phyloP scores from a whole-genome alignment of 37 sponge, comb jelly and placozoan species.

The Axinella damicornis region DNA sequence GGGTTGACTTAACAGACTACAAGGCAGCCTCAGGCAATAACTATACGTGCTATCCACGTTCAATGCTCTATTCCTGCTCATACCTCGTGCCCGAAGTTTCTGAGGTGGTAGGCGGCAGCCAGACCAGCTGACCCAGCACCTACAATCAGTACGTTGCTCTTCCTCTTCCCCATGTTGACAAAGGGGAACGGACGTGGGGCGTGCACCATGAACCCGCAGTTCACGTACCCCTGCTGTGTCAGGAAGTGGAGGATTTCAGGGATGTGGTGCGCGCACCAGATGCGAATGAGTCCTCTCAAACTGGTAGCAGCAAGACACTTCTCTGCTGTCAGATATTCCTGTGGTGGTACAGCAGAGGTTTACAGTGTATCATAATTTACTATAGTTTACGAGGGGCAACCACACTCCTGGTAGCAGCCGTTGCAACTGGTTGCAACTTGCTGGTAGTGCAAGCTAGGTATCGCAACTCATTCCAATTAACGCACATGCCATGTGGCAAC shows the following conservation, averaged over 20 bases:
- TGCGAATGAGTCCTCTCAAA: constrained; percentile 59
- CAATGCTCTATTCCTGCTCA: too few relatives aligned
- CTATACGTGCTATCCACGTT: too few relatives aligned
- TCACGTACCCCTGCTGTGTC: constrained; percentile 78
- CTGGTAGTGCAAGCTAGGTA: too few relatives aligned
- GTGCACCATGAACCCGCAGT: constrained; percentile 65
- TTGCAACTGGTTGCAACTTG: too few relatives aligned
- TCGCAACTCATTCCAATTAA: too few relatives aligned
- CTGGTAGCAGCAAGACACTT: constrained; percentile 45
- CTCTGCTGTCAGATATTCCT: constrained; percentile 66
- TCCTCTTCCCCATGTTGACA: too few relatives aligned
- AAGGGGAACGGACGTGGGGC: constrained; percentile 57
- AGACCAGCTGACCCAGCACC: constrained; percentile 89
- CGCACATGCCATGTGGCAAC: too few relatives aligned
- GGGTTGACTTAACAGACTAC: too few relatives aligned
- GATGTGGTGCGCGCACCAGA: constrained; percentile 68
- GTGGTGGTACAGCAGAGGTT: background rate
- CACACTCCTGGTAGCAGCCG: too few relatives aligned
- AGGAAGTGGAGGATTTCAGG: constrained; percentile 70
- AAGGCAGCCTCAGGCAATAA: too few relatives aligned
- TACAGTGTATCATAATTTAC: too few relatives aligned
- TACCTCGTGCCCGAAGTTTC: constrained; percentile 80
- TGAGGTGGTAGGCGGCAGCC: constrained; percentile 79
- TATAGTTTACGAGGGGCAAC: too few relatives aligned
- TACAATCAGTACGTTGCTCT: constrained; percentile 53